A percentile compares a stretch with the other conserved stretches of the same genome.
These are phyloP conservation scores for Thalpophila matura DNA, from an alignment of 2,888 invertebrate genomes.

Conservation along the genomic window DNA sequence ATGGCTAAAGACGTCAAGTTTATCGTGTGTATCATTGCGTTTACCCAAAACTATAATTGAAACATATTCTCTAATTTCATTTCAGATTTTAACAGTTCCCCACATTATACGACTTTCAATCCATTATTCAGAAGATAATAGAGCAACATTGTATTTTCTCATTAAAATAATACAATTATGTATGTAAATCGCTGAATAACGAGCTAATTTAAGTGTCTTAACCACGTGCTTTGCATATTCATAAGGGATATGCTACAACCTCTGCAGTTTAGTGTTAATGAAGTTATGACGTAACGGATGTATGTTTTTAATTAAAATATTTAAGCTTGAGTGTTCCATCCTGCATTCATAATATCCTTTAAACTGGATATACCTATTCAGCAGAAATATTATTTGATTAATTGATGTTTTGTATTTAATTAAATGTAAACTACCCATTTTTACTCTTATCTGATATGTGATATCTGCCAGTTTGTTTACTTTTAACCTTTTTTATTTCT, in stretches of 20 bases:
- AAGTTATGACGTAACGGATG: conserved; percentile 49
- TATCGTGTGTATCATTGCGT: background rate
- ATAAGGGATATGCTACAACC: conserved; percentile 64
- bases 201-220: conserved; percentile 77
- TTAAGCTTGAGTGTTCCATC: background rate
- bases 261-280: conserved; percentile 63
- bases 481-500: background rate
- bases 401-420: too few species aligned
- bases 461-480: background rate
- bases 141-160: conserved; percentile 60
- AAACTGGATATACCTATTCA: background rate
- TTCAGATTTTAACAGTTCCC: conserved; percentile 14
- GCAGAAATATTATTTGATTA: background rate
- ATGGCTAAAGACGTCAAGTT: background rate
- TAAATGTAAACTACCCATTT: too few species aligned
- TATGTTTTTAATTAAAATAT: conserved; percentile 42
- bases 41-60: conserved; percentile 6
- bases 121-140: conserved; percentile 47
- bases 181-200: conserved; percentile 78
- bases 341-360: background rate
- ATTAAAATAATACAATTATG: conserved; percentile 72
- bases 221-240: conserved; percentile 78
- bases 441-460: too few species aligned
- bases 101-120: conserved; percentile 29
- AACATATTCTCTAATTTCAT: conserved; percentile 19